Evolutionary conservation across 2,797 vertebrate species (phyloP).

Genomic region (Potorous gilbertii): DNA sequence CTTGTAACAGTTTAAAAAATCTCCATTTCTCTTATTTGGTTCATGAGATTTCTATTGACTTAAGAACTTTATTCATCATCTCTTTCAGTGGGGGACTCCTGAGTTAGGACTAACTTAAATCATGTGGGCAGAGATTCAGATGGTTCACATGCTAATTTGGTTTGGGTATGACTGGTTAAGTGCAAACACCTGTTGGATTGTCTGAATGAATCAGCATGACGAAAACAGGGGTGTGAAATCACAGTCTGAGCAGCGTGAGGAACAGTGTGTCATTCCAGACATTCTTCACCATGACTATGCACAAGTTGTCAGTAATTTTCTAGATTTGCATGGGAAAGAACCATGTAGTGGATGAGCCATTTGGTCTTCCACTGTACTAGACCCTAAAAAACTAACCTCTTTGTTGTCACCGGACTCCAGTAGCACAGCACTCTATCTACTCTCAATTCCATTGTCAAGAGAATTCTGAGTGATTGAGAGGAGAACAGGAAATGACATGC

Average conservation of each 20-base stretch:
- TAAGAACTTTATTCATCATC: background rate
- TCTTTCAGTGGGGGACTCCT: accelerated
- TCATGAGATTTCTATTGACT: background rate
- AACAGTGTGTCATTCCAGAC: background rate
- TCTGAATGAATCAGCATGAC: background rate
- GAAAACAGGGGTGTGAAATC: background rate
- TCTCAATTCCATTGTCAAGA: background rate
- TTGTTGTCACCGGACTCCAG: background rate
- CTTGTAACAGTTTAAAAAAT: background rate
- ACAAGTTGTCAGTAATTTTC: background rate
- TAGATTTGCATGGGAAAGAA: background rate
- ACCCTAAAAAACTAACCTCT: background rate
- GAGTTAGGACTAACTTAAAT: background rate
- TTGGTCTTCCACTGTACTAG: background rate
- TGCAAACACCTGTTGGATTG: background rate
- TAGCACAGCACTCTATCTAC: too few species aligned
- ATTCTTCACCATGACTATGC: too few species aligned
- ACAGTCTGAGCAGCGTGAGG: background rate
- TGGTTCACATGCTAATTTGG: background rate
- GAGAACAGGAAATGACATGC: background rate
- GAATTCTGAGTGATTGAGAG: background rate
- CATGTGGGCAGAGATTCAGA: background rate
- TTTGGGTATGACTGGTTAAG: background rate
- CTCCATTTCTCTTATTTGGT: background rate
- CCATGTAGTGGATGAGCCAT: accelerated